Evolutionary conservation across 2,888 invertebrate species (phyloP), one percentile per base, ranked within the genome.

Genomic region (Philhelius pedissequus): DNA sequence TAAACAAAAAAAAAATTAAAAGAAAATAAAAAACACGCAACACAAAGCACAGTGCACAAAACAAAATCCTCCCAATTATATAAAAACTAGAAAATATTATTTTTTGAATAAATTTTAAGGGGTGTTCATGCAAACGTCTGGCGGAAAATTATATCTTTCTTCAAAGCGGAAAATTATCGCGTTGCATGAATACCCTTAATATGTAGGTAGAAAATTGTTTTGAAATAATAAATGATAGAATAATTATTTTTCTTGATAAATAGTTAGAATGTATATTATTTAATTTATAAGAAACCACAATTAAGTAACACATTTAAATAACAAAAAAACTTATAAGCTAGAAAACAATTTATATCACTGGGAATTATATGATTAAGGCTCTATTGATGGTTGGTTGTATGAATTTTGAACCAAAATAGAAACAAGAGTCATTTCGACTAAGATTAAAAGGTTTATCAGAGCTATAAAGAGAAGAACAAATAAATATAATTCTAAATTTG

Each of bases 341-440:
- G 4, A 2, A 20, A 56, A 35, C 8, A 35, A n/a, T 13, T 35
- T 8, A 40, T 45, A 62, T 45, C 62, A 62, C 45, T 43, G 62
- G 45, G 6, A 18, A 40, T 20, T 22, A n/a, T 40, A 15, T n/a
- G n/a, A 32, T 58, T 40, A 58, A 27, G 58, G 32, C 43, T 64
- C 71, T 25, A 88, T 86, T 13, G 90, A 87, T n/a, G 90, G 90
- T 2, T 87, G 86, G 35, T 89, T 89, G 73, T 91, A 91, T 1
- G 90, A 89, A 70, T 89, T 90, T 77, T 90, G 90, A 0, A 86
- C 91, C 86, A 91, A 83, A 82, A 89, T 87, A 6, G 91, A 91
- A 7, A 91, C 89, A 66, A 91, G 80, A 7, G 89, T 88, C 90
- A 91, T 91, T 87, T 91, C 91, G 20, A 88, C 87, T 69, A 91